Base-by-base conservation (phyloP, 2,888 invertebrate genomes). In the Eupithecia dodoneata region DNA sequence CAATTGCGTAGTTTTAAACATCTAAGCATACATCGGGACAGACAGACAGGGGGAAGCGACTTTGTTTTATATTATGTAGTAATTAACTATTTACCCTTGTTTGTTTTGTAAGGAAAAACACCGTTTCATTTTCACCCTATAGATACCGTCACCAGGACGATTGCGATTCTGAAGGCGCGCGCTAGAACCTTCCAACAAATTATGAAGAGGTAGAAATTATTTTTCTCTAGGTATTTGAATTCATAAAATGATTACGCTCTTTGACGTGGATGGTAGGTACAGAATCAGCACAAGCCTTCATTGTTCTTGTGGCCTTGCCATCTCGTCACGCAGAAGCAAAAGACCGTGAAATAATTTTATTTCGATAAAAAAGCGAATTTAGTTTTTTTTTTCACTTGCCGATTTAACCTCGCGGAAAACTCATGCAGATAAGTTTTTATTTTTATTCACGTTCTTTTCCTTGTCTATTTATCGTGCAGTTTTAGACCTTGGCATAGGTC, bases 311-410 rank as follows among this genome's bases (percentile, higher is more conserved):
- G 67, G 42, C 78, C 78, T 78, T 73, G 59, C 44, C 15, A 30
- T 66, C 59, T 47, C 49, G 71, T 71, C 71, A 71, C 73, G 78
- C 75, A 76, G 42, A 78, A 59, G 67, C 71, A 71, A 30, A 76
- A 71, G 73, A 76, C 78, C 78, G 78, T 78, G 78, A 76, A 76
- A 78, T 72, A 52, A 76, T 73, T 69, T 72, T 52, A 76, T 73
- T 65, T 74, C 13, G 59, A 73, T 74, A 69, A 78, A 76, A 74
- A 71, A 67, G 59, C 49, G 30, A 71, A 78, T 59, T 18, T 59
- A 67, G 67, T 76, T 59, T 73, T 44, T 72, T 30, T 67, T 72
- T 72, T 65, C 41, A 65, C 52, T 72, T 77, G 70, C 63, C 52
- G 66, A 69, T 75, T 15, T 52, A 30, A 76, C 73, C 76, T 76